Evolutionary conservation across 2,797 vertebrate genomes (phyloP), one percentile per base, ranked within the genome.

Genomic region (Champsocephalus gunnari): DNA sequence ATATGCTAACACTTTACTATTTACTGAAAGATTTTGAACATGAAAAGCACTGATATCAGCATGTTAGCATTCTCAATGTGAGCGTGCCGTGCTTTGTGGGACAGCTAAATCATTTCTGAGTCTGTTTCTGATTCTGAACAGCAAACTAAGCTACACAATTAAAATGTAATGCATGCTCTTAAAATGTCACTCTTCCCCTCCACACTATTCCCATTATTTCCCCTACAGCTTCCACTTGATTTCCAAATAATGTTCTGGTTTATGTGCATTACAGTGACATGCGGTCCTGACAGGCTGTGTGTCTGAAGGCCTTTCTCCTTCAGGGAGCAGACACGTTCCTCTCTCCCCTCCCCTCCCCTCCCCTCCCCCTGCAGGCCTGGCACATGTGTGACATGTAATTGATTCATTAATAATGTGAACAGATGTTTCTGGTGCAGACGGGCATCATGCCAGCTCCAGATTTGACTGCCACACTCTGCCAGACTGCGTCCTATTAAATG

Each of bases 321-420:
- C 70, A 56, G 88, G 82, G 21, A 69, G 64, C 67, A 68, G 45
- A 66, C 77, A 84, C 73, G 59, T 50, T 81, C 80, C 70, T 71
- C 59, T 60, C 71, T 63, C 65, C 3, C 77, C 62, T 49, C 63
- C 68, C 56, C n/a, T n/a, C n/a, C n/a, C n/a, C 19, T 19, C 44
- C 8, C 54, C 44, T 8, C 54, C 61, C 83, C 84, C 88, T 80
- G 69, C 80, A 88, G 90, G 88, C 88, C 84, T 91, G 87, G 84
- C 92, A 90, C 89, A 91, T 87, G 87, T 92, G 94, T 88, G 90
- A 90, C 91, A 89, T 88, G 87, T 92, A 94, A 94, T 90, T 93
- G 90, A 94, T 94, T 95, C 91, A 93, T 94, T 93, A 94, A 93
- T 94, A 93, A 94, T 92, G 86, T 77, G 92, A 94, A 80, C 93